Evolutionary conservation across 2,888 invertebrate species (phyloP), one percentile per base, ranked within the genome.

Genomic region (Hoplodrina blanda): DNA sequence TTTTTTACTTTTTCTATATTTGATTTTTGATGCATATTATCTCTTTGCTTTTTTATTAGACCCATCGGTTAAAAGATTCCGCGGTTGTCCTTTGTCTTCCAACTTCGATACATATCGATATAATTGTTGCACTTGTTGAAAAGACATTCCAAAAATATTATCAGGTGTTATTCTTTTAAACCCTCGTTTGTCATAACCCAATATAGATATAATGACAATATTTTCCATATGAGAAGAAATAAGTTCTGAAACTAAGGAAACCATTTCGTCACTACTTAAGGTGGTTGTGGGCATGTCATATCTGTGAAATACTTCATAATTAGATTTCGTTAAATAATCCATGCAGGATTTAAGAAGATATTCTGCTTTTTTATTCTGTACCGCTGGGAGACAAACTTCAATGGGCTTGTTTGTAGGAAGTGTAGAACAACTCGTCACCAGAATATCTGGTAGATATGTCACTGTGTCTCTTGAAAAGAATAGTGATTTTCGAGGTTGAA

Each of bases 91-190:
- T 50, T 25, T 59, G 13, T 11, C 30, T 37, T 60, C 20, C 8
- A 44, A 17, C n/a, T 20, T 49, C 1, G 7, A 4, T 49, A 55
- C 10, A 44, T 50, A 44, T 11, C 13, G 7, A 44, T 19, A 50
- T 17, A 60, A 17, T 44, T 69, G 10, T 44, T 69, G 49, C 10
- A 75, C 46, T 33, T 59, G 68, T 49, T 44, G 13, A 25, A 19
- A 50, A 19, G 17, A 49, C 17, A 53, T 54, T 4, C 53, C 53
- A 44, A 62, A 44, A 62, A 19, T 17, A 50, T 33, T 13, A 17
- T 30, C 52, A 46, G 7, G 11, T 41, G 25, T 41, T 11, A 25
- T 54, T 8, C 13, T 33, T 8, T 4, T 33, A 7, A 17, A 4
- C 6, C 2, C 46, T 7, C 3, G 15, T 33, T 41, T 59, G 25